Conservation (phyloP, 2,113 vertebrate genomes). For the Prionailurus viverrinus region DNA sequence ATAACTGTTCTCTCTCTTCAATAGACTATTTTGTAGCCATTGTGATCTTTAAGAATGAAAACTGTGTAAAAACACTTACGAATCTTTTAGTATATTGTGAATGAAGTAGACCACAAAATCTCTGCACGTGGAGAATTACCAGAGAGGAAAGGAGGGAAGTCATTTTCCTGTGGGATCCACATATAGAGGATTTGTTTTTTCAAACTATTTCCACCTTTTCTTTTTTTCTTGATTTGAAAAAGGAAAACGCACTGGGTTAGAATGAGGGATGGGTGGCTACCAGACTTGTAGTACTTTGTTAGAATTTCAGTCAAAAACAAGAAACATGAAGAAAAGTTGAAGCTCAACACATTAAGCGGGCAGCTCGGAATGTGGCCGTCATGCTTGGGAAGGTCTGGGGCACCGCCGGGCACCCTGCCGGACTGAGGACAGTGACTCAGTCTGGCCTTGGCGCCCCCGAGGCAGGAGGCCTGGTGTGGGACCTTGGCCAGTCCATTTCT, state of each 20-base stretch:
- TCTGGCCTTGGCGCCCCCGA: neutral
- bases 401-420: fast-evolving
- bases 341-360: neutral
- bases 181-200: neutral
- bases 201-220: neutral
- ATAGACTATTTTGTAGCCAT: neutral
- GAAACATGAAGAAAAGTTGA: neutral
- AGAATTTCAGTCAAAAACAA: neutral
- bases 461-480: fast-evolving
- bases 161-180: neutral
- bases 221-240: neutral
- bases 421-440: neutral
- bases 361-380: fast-evolving
- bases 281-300: neutral
- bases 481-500: neutral
- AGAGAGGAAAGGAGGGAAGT: neutral
- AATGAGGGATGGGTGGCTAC: neutral
- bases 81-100: neutral
- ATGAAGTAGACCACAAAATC: neutral
- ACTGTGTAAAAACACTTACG: neutral
- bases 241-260: neutral
- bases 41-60: neutral
- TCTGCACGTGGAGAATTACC: neutral
- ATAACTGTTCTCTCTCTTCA: neutral
- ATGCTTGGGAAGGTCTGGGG: too few species aligned